phyloP scores from a whole-genome alignment of 2,797 vertebrate genomes.

The Garrulus glandarius region DNA sequence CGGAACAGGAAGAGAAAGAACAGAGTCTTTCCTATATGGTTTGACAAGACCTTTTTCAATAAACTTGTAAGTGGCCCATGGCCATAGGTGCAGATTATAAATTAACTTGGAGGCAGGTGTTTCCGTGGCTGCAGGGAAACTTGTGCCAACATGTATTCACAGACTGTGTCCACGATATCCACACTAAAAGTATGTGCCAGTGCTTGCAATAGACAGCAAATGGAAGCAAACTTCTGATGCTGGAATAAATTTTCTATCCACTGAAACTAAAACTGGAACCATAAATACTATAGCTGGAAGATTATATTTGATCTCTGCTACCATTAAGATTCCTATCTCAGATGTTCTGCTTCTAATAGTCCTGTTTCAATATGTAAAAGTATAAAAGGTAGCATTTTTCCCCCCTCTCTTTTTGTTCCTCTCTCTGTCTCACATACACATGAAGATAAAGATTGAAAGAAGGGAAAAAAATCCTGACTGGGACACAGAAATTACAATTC shows the following conservation, averaged over 20 bases:
- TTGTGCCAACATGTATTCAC: constrained; percentile 26
- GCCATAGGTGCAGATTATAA: constrained; percentile 68
- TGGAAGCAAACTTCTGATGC: constrained; percentile 41
- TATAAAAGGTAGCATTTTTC: background rate
- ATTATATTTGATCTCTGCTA: constrained; percentile 63
- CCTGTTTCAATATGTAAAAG: background rate
- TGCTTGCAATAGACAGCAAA: constrained; percentile 54
- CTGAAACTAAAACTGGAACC: constrained; percentile 57
- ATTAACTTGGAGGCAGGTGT: constrained; percentile 72
- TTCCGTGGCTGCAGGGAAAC: constrained; percentile 53
- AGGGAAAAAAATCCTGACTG: background rate
- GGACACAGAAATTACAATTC: background rate
- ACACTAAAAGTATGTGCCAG: background rate
- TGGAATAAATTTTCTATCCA: constrained; percentile 49
- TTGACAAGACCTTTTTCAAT: constrained; percentile 55
- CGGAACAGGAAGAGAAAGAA: constrained; percentile 60
- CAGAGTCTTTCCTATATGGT: constrained; percentile 56
- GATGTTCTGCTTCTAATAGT: constrained; percentile 24
- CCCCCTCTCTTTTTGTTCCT: background rate
- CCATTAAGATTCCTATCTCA: constrained; percentile 39
- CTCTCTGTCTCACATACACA: background rate
- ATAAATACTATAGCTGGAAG: constrained; percentile 61
- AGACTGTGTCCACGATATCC: background rate
- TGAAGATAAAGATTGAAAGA: background rate
- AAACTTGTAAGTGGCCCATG: constrained; percentile 40